phyloP scores from a whole-genome alignment of 2,888 invertebrate species.

The Camptogramma bilineatum region DNA sequence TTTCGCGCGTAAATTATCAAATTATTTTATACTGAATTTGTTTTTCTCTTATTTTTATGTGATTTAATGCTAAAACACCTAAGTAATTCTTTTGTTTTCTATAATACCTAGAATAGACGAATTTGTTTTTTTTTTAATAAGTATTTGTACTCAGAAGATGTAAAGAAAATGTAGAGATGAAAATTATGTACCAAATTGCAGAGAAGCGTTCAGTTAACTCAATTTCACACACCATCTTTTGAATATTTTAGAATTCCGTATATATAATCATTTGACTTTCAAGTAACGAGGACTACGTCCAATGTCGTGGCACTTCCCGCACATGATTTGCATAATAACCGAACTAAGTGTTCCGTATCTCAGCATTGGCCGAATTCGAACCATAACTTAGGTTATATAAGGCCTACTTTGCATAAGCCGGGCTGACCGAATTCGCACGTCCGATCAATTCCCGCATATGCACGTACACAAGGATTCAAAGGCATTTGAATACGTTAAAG shows the following conservation, averaged over 20 bases:
- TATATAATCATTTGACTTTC: conserved; percentile 54
- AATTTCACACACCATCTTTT: background rate
- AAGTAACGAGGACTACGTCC: conserved; percentile 68
- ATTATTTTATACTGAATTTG: background rate
- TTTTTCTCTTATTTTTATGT: background rate
- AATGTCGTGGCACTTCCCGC: conserved; percentile 74
- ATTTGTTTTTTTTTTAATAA: too few relatives aligned
- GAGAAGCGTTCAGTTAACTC: background rate
- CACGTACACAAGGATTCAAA: conserved; percentile 59
- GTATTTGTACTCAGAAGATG: too few relatives aligned
- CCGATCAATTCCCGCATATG: conserved; percentile 71
- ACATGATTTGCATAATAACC: conserved; percentile 81
- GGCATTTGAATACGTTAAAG: conserved; percentile 70
- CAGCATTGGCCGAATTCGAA: conserved; percentile 52
- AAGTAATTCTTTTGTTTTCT: background rate
- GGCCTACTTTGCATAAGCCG: conserved; percentile 56
- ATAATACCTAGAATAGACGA: too few relatives aligned
- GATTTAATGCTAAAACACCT: background rate
- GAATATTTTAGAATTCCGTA: conserved; percentile 6
- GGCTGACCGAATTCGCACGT: conserved; percentile 55
- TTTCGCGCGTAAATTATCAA: conserved; percentile 4
- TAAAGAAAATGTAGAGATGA: background rate
- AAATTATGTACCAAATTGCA: background rate
- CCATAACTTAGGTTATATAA: conserved; percentile 55
- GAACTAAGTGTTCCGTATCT: conserved; percentile 65